Base-by-base conservation (phyloP, 1,140 invertebrate genomes). In the Chlorops oryzae region DNA sequence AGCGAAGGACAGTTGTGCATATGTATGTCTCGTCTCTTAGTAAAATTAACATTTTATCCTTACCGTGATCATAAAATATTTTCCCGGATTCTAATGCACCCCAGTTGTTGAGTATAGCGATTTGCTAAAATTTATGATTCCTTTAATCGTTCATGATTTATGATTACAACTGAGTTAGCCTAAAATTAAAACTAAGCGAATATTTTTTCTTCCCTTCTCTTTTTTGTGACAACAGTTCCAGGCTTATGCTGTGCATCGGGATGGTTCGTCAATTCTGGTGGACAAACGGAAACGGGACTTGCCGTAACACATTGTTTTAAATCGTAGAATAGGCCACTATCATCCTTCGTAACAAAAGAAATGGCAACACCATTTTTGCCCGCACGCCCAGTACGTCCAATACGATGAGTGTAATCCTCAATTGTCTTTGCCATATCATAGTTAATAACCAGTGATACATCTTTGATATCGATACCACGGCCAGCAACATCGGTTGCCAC, bases 401-500 rank as follows among this genome's bases (percentile, higher is more conserved):
- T 98, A 82, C 96, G 86, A 87, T 99, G 96, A 1, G 95, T 98
- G 63, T 99, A 99, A 80, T 98, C 96, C 82, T 98, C 95, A 68
- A 99, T 98, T 43, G 86, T 85, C 74, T 99, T 99, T 1, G 96
- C 94, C 96, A 99, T 99, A 73, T 99, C 97, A 60, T 99, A 99
- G 74, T 99, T 99, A 57, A 98, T 95, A 52, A 98, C 95, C 74
- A 97, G 81, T 1, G 93, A 96, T 0, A 99, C 96, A 75, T 99
- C 96, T 73, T 98, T 98, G 62, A 99, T 98, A 67, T 99, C 96
- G 56, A 99, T 99, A 93, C 97, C 97, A 83, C 96, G 87, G 59
- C 96, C 96, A 66, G 97, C 97, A 2, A 99, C 96, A 77, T 99
- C 96, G 5, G 97, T 99, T 1, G 97, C 97, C n/a, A 99, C 96